Evolutionary conservation across 2,113 vertebrate genomes (phyloP).

Genomic region (Oryctolagus cuniculus): DNA sequence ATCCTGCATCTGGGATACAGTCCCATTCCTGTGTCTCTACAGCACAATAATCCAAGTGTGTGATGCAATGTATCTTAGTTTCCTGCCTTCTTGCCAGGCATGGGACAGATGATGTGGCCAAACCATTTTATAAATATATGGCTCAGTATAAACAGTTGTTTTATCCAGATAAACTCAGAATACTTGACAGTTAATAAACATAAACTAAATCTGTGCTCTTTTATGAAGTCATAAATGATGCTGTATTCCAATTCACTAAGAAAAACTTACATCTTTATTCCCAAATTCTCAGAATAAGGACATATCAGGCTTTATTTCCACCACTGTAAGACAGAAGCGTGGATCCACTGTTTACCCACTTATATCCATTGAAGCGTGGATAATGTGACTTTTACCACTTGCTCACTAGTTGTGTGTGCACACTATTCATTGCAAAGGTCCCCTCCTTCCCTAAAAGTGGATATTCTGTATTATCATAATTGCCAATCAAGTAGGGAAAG

Average conservation of each 20-base stretch:
- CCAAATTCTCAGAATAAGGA: not conserved
- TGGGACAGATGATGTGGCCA: not conserved
- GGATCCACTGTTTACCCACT: too few relatives aligned
- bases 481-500: not conserved
- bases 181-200: not conserved
- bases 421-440: not conserved
- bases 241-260: not conserved
- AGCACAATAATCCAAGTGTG: not conserved
- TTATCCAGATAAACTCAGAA: not conserved
- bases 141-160: not conserved
- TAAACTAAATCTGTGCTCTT: not conserved
- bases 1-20: not conserved
- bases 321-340: not conserved
- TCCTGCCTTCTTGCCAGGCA: not conserved
- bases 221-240: not conserved
- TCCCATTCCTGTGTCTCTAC: not conserved
- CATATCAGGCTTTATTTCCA: not conserved
- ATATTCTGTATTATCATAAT: not conserved
- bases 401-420: not conserved
- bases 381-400: not conserved
- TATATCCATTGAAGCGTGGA: not conserved
- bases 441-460: not conserved
- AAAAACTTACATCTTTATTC: not conserved
- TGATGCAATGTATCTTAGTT: not conserved
- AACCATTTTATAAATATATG: not conserved